A percentile compares a stretch with the other conserved stretches of the same genome.
phyloP scores from a whole-genome alignment of 2,888 invertebrate genomes.

The Mythimna pallens region DNA sequence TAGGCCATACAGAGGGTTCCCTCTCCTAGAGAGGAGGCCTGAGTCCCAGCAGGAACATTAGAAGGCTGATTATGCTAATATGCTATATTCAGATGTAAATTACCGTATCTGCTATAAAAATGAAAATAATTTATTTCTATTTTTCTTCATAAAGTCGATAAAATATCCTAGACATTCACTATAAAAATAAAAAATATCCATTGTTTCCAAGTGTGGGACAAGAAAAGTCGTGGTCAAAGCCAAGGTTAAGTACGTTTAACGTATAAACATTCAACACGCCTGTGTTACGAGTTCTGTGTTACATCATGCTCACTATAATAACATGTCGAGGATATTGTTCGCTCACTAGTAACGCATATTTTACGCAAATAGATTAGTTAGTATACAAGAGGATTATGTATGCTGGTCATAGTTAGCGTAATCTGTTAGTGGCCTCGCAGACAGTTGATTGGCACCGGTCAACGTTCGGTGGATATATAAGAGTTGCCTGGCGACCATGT shows the following conservation, averaged over 20 bases:
- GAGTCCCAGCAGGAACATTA: too few relatives aligned
- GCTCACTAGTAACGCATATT: background rate
- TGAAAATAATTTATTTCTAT: background rate
- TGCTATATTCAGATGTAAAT: slow-evolving; percentile 4
- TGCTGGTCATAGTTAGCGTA: slow-evolving; percentile 1
- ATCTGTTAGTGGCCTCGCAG: background rate
- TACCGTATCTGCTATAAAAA: background rate
- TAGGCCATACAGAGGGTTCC: too few relatives aligned
- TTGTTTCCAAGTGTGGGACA: slow-evolving; percentile 19
- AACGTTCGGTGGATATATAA: background rate
- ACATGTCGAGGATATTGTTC: background rate
- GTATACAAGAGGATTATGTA: background rate
- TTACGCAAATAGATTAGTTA: slow-evolving; percentile 4
- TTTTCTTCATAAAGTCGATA: background rate
- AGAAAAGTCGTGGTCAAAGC: background rate
- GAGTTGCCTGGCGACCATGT: background rate
- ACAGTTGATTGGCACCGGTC: background rate
- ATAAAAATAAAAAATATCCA: background rate
- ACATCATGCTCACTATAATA: slow-evolving; percentile 4
- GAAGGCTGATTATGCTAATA: too few relatives aligned
- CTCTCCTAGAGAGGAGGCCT: too few relatives aligned
- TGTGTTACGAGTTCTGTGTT: background rate
- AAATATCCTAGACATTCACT: background rate
- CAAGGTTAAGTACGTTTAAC: slow-evolving; percentile 1
- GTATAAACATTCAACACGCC: background rate